phyloP scores from a whole-genome alignment of 2,797 vertebrate species.

The Microhierax caerulescens region DNA sequence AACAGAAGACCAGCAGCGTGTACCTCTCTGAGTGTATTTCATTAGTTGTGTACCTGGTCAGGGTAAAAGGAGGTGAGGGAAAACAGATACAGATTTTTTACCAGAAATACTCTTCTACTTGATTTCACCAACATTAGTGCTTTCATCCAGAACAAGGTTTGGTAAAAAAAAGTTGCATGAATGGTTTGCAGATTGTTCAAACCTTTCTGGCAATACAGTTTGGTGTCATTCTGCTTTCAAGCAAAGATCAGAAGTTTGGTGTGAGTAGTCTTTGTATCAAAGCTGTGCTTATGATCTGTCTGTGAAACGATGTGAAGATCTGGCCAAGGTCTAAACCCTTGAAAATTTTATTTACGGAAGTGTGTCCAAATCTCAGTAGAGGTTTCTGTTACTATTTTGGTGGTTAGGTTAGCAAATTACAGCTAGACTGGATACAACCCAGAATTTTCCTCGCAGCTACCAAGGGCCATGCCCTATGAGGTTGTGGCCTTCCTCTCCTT shows the following conservation, averaged over 20 bases:
- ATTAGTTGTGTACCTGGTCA: background rate
- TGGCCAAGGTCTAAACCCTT: background rate
- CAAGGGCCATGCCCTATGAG: background rate
- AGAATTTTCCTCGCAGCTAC: background rate
- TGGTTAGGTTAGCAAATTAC: background rate
- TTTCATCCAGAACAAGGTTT: background rate
- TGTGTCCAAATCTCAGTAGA: background rate
- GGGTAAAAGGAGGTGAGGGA: background rate
- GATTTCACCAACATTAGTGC: background rate
- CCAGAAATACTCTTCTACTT: background rate
- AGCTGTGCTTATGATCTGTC: background rate
- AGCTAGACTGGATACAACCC: background rate
- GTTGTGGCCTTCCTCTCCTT: background rate
- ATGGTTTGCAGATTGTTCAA: background rate
- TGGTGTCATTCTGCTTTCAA: background rate
- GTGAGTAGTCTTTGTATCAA: background rate
- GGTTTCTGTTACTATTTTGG: background rate
- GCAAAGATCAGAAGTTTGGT: background rate
- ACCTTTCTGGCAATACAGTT: background rate
- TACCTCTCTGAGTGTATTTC: background rate
- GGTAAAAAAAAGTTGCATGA: background rate
- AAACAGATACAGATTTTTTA: background rate
- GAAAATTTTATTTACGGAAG: background rate
- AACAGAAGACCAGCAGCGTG: background rate
- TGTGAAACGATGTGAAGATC: background rate